These are phyloP conservation scores for Crypturellus tataupa DNA, from an alignment of 2,797 vertebrate genomes.

Conservation along the genomic window DNA sequence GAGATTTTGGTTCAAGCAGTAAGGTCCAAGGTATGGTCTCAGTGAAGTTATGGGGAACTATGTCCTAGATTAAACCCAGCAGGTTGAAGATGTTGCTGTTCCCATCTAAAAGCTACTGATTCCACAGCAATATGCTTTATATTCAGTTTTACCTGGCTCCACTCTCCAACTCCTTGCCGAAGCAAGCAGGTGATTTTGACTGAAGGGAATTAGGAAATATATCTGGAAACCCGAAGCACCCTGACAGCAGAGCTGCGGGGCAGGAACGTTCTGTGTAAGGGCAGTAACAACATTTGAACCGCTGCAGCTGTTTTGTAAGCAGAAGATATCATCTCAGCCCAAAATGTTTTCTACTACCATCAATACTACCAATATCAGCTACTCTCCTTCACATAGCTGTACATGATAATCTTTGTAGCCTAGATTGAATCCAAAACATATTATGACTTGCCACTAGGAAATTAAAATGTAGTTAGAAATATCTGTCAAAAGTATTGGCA, in stretches of 20 bases:
- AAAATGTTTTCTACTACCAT: background rate
- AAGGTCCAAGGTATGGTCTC: background rate
- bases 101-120: background rate
- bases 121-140: background rate
- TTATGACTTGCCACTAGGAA: background rate
- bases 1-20: background rate
- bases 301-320: background rate
- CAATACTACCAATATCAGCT: background rate
- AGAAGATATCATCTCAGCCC: background rate
- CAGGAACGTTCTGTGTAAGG: background rate
- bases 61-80: background rate
- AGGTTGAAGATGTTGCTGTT: background rate
- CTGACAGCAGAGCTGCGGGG: background rate
- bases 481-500: background rate
- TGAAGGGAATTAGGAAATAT: background rate
- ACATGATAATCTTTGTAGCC: background rate
- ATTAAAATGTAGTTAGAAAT: background rate
- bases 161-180: background rate
- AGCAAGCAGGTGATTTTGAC: background rate
- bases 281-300: background rate
- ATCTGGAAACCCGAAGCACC: background rate
- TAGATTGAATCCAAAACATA: background rate
- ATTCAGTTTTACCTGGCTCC: background rate
- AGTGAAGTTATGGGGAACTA: background rate
- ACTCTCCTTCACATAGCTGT: background rate